Percentiles rank a stretch among this genome's conserved stretches.
Evolutionary conservation across 2,888 invertebrate species (phyloP).

Genomic region (Syrphus vitripennis): DNA sequence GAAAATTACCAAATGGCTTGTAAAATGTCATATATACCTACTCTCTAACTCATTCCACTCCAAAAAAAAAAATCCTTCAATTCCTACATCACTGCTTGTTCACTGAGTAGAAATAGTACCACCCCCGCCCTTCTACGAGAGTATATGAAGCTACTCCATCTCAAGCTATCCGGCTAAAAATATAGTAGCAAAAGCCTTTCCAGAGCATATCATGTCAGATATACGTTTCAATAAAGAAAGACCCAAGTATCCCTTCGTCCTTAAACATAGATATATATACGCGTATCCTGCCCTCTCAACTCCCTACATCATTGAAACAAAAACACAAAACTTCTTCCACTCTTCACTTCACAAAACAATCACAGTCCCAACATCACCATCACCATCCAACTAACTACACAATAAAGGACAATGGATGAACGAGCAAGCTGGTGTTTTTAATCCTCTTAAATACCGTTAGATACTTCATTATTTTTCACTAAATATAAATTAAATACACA

Average conservation of each 20-base stretch:
- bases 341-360: not conserved
- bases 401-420: slow-evolving; percentile 13
- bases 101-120: not conserved
- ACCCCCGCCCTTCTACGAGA: not conserved
- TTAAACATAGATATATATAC: too few relatives aligned
- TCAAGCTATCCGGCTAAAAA: slow-evolving; percentile 37
- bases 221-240: slow-evolving; percentile 13
- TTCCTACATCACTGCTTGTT: not conserved
- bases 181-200: slow-evolving; percentile 58
- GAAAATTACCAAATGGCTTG: slow-evolving; percentile 71
- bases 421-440: slow-evolving; percentile 48
- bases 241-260: slow-evolving; percentile 42
- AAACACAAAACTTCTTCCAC: slow-evolving; percentile 7
- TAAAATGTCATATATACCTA: slow-evolving; percentile 70
- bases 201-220: slow-evolving; percentile 46
- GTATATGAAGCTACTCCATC: not conserved
- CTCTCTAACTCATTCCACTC: slow-evolving; percentile 42
- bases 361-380: not conserved
- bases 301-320: slow-evolving; percentile 10
- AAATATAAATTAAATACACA: slow-evolving; percentile 69
- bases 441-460: slow-evolving; percentile 69
- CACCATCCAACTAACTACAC: not conserved
- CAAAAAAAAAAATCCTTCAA: not conserved
- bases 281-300: not conserved
- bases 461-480: slow-evolving; percentile 70